These are phyloP conservation scores for Agrenia bidenticulata DNA, from an alignment of 2,888 invertebrate genomes.

Conservation along the genomic window DNA sequence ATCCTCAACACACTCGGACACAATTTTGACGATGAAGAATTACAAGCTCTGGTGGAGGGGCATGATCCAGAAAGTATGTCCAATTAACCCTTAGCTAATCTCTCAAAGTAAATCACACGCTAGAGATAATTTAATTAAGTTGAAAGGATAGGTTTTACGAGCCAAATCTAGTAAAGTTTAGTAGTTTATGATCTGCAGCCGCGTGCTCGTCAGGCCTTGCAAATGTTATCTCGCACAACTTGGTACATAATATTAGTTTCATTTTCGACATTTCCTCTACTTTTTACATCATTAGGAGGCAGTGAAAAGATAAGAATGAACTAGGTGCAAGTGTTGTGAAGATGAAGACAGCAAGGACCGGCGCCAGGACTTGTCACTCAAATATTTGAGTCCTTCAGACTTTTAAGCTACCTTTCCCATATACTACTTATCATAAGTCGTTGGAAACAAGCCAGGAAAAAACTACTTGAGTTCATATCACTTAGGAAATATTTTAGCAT, in stretches of 20 bases:
- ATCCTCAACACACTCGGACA: constrained; percentile 94
- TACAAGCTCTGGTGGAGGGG: constrained; percentile 83
- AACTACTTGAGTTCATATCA: too few species aligned
- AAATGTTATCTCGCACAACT: too few species aligned
- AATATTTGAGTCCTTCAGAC: constrained; percentile 30
- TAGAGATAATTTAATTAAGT: too few species aligned
- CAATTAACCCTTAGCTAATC: constrained; percentile 3
- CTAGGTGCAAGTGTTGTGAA: not conserved
- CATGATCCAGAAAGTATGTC: constrained; percentile 80
- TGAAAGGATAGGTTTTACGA: too few species aligned
- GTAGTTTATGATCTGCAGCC: too few species aligned
- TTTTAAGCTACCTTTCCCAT: constrained; percentile 23
- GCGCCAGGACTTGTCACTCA: constrained; percentile 40
- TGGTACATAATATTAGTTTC: too few species aligned
- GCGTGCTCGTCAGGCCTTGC: too few species aligned
- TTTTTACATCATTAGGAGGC: too few species aligned
- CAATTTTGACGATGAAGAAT: constrained; percentile 85
- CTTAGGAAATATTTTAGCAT: too few species aligned
- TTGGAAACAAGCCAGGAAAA: constrained; percentile 24
- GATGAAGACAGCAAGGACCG: constrained; percentile 16
- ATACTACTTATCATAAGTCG: constrained; percentile 37
- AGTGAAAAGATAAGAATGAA: too few species aligned
- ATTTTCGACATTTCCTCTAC: too few species aligned
- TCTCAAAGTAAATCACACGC: not conserved
- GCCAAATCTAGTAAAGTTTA: too few species aligned